Conservation (phyloP, 2,113 vertebrate genomes). For the Melanerpes formicivorus region DNA sequence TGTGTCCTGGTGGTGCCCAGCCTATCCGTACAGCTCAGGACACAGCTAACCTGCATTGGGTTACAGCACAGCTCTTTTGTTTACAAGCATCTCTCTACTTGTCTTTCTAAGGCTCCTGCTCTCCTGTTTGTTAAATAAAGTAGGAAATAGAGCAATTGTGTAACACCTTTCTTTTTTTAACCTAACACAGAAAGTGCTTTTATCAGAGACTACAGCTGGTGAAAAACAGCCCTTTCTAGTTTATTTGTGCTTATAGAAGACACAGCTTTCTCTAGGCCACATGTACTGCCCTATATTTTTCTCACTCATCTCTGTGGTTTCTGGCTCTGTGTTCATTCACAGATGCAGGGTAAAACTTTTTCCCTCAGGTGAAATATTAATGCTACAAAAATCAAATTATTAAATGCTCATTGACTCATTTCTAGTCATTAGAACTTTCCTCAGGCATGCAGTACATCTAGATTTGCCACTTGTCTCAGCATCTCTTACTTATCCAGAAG, state of each 20-base stretch:
- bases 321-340: background rate
- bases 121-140: background rate
- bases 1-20: background rate
- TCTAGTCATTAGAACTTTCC: background rate
- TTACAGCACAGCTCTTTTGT: conserved; percentile 14
- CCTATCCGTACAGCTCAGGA: background rate
- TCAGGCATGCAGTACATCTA: background rate
- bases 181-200: conserved; percentile 39
- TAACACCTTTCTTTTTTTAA: conserved; percentile 55
- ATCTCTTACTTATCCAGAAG: background rate
- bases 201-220: background rate
- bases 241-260: background rate
- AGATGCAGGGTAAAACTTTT: background rate
- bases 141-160: conserved; percentile 49
- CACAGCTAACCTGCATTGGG: conserved; percentile 10
- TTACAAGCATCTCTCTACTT: background rate
- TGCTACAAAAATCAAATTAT: background rate
- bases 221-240: conserved; percentile 1
- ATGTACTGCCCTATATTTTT: background rate
- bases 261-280: background rate
- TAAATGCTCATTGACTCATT: background rate
- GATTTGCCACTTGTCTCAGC: background rate
- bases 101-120: background rate
- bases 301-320: background rate
- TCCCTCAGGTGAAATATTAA: background rate